Conservation (phyloP, 2,113 vertebrate genomes). For the Heloderma charlesbogerti region DNA sequence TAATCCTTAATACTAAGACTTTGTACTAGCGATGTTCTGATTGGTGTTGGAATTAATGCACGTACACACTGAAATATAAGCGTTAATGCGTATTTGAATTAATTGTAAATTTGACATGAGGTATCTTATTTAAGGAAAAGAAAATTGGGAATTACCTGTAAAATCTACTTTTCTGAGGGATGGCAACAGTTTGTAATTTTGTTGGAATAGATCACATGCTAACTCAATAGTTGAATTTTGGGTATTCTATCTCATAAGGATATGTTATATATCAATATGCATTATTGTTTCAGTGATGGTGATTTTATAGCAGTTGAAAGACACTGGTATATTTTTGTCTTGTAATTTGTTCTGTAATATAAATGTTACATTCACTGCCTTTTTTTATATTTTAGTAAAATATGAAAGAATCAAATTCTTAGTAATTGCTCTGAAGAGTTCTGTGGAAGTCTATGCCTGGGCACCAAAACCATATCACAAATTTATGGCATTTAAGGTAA, state of each 20-base stretch:
- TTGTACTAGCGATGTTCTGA: neutral
- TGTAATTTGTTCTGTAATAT: neutral
- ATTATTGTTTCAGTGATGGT: neutral
- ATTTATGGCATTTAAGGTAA: constrained; percentile 99
- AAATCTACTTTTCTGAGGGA: neutral
- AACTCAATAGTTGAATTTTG: neutral
- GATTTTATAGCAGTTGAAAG: neutral
- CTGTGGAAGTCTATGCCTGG: constrained; percentile 99
- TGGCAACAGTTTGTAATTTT: neutral
- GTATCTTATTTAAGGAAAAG: neutral
- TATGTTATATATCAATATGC: neutral
- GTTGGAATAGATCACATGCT: neutral
- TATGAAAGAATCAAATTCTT: constrained; percentile 99
- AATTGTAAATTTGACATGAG: neutral
- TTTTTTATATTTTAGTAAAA: constrained; percentile 86
- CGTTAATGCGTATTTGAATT: neutral
- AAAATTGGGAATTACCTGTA: neutral
- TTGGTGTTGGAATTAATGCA: neutral
- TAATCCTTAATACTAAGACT: constrained; percentile 24
- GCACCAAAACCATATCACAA: constrained; percentile 99
- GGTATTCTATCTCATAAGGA: neutral
- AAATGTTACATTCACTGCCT: constrained; percentile 17
- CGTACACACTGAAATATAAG: neutral
- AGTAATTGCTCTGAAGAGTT: constrained; percentile 98
- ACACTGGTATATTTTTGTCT: neutral